A percentile compares a stretch with the other conserved stretches of the same genome.
Evolutionary conservation across 2,888 invertebrate genomes (phyloP).

Genomic region (Clusia tigrina): DNA sequence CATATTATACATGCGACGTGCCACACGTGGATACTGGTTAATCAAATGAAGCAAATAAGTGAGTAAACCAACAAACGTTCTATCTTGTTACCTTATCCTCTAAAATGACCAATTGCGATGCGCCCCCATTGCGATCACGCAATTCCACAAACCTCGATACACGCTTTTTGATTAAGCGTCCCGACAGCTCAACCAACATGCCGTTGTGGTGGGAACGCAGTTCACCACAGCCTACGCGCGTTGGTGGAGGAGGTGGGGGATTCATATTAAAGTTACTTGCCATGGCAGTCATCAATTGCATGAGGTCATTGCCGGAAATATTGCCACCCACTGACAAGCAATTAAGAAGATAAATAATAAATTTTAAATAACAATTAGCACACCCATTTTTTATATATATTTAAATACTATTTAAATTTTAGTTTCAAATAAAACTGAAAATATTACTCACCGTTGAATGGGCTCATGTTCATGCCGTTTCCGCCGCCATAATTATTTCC

Average conservation of each 20-base stretch:
- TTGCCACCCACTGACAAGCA: conserved; percentile 45
- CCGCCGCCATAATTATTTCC: conserved; percentile 45
- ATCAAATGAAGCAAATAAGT: not conserved
- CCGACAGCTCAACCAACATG: conserved; percentile 68
- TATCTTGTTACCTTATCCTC: conserved; percentile 60
- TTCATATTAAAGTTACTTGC: conserved; percentile 60
- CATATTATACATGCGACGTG: conserved; percentile 62
- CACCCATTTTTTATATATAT: not conserved
- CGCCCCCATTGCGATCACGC: conserved; percentile 72
- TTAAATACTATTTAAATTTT: not conserved
- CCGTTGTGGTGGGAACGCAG: conserved; percentile 67
- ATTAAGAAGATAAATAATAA: not conserved
- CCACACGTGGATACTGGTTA: conserved; percentile 58
- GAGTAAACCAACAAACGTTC: too few relatives aligned
- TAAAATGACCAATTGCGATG: conserved; percentile 68
- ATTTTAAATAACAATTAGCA: not conserved
- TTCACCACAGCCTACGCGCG: conserved; percentile 69
- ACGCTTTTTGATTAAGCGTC: conserved; percentile 71
- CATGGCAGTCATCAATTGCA: conserved; percentile 58
- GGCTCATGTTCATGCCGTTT: conserved; percentile 38
- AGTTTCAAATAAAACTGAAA: not conserved
- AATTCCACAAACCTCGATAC: conserved; percentile 70
- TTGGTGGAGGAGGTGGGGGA: conserved; percentile 62
- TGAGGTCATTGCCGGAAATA: conserved; percentile 50
- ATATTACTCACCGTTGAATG: conserved; percentile 46